Percentiles rank a stretch among this genome's conserved stretches.
Evolutionary conservation across 2,113 vertebrate species (phyloP).

Genomic region (Ahaetulla prasina): DNA sequence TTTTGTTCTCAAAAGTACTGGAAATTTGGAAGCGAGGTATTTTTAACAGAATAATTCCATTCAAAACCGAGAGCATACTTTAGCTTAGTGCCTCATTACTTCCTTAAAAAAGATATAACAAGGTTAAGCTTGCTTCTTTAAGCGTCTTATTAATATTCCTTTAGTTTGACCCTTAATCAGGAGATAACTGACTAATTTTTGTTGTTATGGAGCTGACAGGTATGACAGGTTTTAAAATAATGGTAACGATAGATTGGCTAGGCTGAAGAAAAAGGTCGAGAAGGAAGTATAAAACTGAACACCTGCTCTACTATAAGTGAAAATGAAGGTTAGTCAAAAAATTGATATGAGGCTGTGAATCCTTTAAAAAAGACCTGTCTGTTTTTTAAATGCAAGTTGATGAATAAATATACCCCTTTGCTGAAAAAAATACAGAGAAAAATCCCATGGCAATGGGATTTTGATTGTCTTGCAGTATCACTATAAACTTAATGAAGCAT

Average conservation of each 20-base stretch:
- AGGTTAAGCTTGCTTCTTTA: neutral
- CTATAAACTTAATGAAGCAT: conserved; percentile 39
- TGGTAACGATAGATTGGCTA: neutral
- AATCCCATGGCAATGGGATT: conserved; percentile 20
- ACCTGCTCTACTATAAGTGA: conserved; percentile 17
- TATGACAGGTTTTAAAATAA: neutral
- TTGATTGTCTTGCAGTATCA: conserved; percentile 11
- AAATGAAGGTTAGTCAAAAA: neutral
- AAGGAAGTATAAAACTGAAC: neutral
- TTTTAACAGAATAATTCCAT: neutral
- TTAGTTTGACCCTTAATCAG: neutral
- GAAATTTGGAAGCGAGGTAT: neutral
- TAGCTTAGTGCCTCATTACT: neutral
- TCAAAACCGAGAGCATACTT: neutral
- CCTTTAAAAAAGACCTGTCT: neutral
- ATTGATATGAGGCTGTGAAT: neutral
- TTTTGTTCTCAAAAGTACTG: neutral
- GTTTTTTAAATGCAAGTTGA: conserved; percentile 11
- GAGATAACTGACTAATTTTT: neutral
- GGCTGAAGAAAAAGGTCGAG: neutral
- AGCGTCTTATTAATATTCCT: neutral
- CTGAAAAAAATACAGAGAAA: neutral
- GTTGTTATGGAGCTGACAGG: neutral
- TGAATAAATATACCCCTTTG: neutral
- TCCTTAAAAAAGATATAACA: neutral